Evolutionary conservation across 2,113 vertebrate genomes (phyloP).

Genomic region (Siniperca knerii): DNA sequence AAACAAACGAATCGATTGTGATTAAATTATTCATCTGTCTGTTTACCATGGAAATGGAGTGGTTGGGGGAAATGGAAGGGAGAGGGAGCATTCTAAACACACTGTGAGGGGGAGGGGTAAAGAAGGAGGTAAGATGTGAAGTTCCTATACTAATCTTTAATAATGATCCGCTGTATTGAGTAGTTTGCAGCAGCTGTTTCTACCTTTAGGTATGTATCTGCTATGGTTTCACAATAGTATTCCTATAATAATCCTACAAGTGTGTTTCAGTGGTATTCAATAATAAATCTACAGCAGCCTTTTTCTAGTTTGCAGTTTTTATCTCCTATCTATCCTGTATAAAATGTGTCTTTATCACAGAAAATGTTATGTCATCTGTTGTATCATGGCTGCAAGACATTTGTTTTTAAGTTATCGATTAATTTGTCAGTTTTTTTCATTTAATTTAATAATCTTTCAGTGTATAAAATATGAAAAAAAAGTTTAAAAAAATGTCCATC

Average conservation of each 20-base stretch:
- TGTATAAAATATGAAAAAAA: neutral
- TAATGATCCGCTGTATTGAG: slow-evolving; percentile 5
- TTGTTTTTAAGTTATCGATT: neutral
- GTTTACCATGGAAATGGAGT: slow-evolving; percentile 67
- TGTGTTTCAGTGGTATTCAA: slow-evolving; percentile 11
- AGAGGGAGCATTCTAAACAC: neutral
- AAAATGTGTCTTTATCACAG: neutral
- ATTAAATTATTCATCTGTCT: slow-evolving; percentile 81
- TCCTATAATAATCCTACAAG: slow-evolving; percentile 4
- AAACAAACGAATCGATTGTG: slow-evolving; percentile 78
- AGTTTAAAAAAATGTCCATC: neutral
- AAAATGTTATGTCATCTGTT: neutral
- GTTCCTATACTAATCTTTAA: slow-evolving; percentile 12
- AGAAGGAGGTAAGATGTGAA: neutral
- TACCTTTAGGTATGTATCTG: slow-evolving; percentile 8
- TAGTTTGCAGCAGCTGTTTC: neutral
- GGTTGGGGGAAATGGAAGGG: slow-evolving; percentile 7
- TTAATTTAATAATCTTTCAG: neutral
- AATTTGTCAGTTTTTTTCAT: neutral
- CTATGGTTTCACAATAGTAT: neutral
- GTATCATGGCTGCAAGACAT: neutral
- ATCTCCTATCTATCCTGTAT: neutral
- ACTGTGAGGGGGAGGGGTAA: neutral
- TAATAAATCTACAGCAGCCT: slow-evolving; percentile 19
- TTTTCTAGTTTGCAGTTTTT: neutral